phyloP scores from a whole-genome alignment of 2,888 invertebrate genomes.

The Aleiodes testaceus region DNA sequence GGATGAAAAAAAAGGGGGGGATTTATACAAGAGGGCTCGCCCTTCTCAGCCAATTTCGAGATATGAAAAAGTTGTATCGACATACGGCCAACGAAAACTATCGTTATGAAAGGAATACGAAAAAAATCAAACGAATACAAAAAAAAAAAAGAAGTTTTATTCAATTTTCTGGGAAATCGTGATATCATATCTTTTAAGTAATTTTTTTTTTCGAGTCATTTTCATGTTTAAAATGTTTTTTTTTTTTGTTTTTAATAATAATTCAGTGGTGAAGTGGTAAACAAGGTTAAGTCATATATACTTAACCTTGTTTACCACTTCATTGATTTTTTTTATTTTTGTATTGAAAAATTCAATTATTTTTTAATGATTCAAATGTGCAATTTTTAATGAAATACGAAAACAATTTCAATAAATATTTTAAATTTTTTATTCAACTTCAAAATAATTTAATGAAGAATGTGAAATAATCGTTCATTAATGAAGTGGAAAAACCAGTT shows the following conservation, averaged over 20 bases:
- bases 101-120: not conserved
- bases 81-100: slow-evolving; percentile 26
- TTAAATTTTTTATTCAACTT: no score
- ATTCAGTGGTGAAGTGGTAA: no score
- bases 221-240: no score
- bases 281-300: no score
- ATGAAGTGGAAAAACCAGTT: no score
- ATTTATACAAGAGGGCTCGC: not conserved
- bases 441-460: no score
- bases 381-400: not conserved
- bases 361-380: not conserved
- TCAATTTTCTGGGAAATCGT: not conserved
- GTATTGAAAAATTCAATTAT: not conserved
- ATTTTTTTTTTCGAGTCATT: no score
- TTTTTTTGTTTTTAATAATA: no score
- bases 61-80: slow-evolving; percentile 18
- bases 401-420: no score
- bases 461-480: no score
- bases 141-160: not conserved
- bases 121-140: not conserved
- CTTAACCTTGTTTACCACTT: no score
- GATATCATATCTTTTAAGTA: not conserved
- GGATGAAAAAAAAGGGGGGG: not conserved
- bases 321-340: not conserved
- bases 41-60: slow-evolving; percentile 18